phyloP scores from a whole-genome alignment of 2,888 invertebrate species.

The Xanthia icteritia region DNA sequence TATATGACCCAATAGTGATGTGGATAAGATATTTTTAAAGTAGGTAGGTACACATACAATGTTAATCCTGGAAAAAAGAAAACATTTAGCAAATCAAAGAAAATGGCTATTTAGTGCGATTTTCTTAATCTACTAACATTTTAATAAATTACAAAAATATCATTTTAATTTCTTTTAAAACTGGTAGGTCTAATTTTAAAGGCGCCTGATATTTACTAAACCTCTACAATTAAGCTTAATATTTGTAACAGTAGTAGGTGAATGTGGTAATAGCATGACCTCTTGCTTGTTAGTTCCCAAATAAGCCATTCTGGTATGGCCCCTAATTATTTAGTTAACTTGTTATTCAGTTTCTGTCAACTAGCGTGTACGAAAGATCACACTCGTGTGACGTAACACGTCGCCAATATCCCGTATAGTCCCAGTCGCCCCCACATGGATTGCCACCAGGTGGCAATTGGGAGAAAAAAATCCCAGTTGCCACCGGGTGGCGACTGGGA shows the following conservation, averaged over 20 bases:
- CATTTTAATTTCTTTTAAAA: background rate
- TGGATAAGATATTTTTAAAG: slow-evolving; percentile 26
- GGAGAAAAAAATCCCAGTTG: too few species aligned
- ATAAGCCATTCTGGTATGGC: background rate
- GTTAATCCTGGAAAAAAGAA: slow-evolving; percentile 43
- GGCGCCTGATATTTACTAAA: background rate
- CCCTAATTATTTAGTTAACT: background rate
- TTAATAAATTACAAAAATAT: background rate
- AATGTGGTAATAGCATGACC: background rate
- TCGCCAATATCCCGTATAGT: background rate
- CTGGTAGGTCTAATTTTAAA: background rate
- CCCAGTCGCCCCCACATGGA: too few species aligned
- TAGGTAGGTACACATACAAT: slow-evolving; percentile 9
- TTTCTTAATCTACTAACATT: slow-evolving; percentile 27
- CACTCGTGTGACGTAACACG: background rate
- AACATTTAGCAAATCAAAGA: slow-evolving; percentile 28
- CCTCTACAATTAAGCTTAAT: background rate
- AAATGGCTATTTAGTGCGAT: slow-evolving; percentile 14
- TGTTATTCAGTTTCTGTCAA: background rate
- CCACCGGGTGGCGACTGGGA: too few species aligned
- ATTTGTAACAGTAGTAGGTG: background rate
- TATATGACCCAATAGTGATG: slow-evolving; percentile 7
- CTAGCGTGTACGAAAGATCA: background rate
- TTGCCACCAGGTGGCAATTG: too few species aligned
- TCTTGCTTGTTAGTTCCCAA: background rate